phyloP scores from a whole-genome alignment of 2,113 vertebrate genomes.

The Bathybates hornii region DNA sequence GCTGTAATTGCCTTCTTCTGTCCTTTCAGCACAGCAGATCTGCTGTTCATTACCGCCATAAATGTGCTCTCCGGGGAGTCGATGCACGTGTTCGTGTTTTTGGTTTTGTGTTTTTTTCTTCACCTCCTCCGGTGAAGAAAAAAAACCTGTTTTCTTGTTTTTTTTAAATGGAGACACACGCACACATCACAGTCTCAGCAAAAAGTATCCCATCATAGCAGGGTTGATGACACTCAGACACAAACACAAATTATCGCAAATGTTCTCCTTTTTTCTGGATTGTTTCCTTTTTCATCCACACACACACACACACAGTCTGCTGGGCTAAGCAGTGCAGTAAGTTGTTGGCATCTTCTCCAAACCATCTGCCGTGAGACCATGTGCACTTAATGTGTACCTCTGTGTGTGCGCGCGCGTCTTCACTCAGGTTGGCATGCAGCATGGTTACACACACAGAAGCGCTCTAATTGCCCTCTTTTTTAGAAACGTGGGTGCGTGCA shows the following conservation, averaged over 20 bases:
- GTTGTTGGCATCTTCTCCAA: slow-evolving; percentile 32
- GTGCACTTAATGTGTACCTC: background rate
- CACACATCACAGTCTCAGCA: background rate
- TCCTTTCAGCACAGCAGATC: slow-evolving; percentile 55
- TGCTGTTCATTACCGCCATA: slow-evolving; percentile 55
- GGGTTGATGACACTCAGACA: background rate
- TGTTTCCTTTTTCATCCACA: background rate
- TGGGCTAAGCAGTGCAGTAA: slow-evolving; percentile 1
- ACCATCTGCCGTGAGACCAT: slow-evolving; percentile 47
- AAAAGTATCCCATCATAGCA: background rate
- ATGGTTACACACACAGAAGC: slow-evolving; percentile 16
- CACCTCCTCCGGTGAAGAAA: background rate
- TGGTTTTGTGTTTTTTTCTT: background rate
- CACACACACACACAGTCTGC: background rate
- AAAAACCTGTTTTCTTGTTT: background rate
- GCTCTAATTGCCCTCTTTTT: slow-evolving; percentile 37
- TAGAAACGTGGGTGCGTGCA: background rate
- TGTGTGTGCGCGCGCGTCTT: background rate
- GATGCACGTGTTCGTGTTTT: background rate
- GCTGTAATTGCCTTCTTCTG: slow-evolving; percentile 60
- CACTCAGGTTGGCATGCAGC: background rate
- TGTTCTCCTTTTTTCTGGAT: background rate
- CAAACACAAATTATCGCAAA: background rate
- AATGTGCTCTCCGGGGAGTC: slow-evolving; percentile 39
- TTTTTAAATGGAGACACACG: background rate